phyloP scores from a whole-genome alignment of 2,888 invertebrate species.

The Campaea margaritaria region DNA sequence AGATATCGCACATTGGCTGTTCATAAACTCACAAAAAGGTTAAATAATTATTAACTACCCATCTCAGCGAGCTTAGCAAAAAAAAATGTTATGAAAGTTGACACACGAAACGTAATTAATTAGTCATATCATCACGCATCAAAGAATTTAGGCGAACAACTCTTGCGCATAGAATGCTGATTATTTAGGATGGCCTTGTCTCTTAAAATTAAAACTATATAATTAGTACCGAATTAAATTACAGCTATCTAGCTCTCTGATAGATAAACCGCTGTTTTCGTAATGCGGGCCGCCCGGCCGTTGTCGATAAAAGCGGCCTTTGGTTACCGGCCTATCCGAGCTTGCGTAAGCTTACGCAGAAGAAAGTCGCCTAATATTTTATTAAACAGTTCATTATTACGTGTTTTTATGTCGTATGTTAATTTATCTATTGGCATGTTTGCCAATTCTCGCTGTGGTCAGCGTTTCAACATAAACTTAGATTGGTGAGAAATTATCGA shows the following conservation, averaged over 20 bases:
- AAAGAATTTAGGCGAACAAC: conserved; percentile 7
- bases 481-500: background rate
- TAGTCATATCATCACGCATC: conserved; percentile 1
- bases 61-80: background rate
- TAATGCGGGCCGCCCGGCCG: conserved; percentile 8
- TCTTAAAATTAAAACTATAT: conserved; percentile 5
- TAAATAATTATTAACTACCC: background rate
- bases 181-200: conserved; percentile 14
- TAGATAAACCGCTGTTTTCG: conserved; percentile 20
- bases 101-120: conserved; percentile 7
- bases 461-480: background rate
- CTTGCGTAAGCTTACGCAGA: conserved; percentile 13
- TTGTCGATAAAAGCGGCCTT: conserved; percentile 8
- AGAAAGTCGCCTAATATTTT: conserved; percentile 13
- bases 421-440: conserved; percentile 13
- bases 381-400: conserved; percentile 15
- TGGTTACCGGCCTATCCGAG: conserved; percentile 8
- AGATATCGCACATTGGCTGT: conserved; percentile 10
- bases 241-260: conserved; percentile 6
- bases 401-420: conserved; percentile 15
- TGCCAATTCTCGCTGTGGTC: conserved; percentile 11
- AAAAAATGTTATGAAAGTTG: background rate
- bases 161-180: conserved; percentile 5
- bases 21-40: conserved; percentile 3
- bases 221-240: conserved; percentile 17